Conservation (phyloP, 1,140 invertebrate genomes). For the Anastatus disparis region DNA sequence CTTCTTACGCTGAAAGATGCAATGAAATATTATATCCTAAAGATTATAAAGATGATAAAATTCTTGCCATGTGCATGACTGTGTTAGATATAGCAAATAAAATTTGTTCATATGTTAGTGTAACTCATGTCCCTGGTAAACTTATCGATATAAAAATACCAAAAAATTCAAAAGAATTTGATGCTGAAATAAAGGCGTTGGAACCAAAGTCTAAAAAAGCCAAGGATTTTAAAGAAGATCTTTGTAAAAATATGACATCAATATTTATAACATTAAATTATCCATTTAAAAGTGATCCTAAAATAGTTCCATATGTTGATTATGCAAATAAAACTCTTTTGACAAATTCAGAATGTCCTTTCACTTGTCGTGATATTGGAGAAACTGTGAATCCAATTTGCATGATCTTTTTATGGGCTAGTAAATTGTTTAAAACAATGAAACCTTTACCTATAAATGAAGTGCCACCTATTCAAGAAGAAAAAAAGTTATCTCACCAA, state of each 20-base stretch:
- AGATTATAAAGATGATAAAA: background rate
- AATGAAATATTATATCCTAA: background rate
- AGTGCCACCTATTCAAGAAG: background rate
- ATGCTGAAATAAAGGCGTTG: conserved; percentile 6
- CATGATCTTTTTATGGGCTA: conserved; percentile 16
- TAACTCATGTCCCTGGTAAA: no score
- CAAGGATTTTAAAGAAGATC: background rate
- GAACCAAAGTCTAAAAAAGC: background rate
- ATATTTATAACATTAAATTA: background rate
- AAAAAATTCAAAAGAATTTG: background rate
- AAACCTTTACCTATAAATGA: background rate
- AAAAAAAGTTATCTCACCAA: background rate
- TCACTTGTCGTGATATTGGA: conserved; percentile 15
- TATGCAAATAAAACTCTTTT: conserved; percentile 1
- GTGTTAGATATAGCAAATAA: conserved; percentile 11
- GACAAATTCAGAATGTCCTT: background rate
- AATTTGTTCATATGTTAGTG: conserved; percentile 15
- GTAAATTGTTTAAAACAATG: background rate
- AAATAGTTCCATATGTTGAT: background rate
- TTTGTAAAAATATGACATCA: conserved; percentile 7
- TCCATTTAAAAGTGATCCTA: background rate
- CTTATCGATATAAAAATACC: conserved; percentile 14
- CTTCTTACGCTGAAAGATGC: background rate
- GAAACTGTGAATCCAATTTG: conserved; percentile 21
- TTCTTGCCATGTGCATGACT: conserved; percentile 14